Base-by-base conservation (phyloP, 30 jellyfish, hydroid and myxozoan genomes). In the Turritopsis rubra region DNA sequence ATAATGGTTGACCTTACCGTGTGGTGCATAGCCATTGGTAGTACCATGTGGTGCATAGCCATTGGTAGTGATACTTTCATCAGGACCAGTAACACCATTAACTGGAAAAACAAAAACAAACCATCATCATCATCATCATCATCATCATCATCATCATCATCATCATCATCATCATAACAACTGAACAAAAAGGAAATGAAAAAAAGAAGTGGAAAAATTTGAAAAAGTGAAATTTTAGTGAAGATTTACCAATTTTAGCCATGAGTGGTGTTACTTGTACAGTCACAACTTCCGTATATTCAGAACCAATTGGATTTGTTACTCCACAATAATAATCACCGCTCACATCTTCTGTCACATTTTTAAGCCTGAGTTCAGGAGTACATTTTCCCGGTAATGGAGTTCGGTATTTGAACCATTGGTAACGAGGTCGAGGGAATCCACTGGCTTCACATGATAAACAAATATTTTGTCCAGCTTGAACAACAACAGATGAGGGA, bases 401-500 rank as follows among this genome's bases (percentile, higher is more conserved):
- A 0, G 18, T 20, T 52, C 24, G 52, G 80, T 81, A 85, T 71
- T 87, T 87, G 72, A 78, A 53, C 98, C 98, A 91, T 73, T 91
- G 96, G 52, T 16, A 83, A 13, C 79, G 79, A n/a, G 92, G 89
- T 74, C 26, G 83, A 13, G 98, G 98, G 79, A 91, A 91, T 0
- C 98, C 96, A 41, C 82, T 84, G 53, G 96, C 98, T 26, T 71
- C 75, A 74, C 98, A 91, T 18, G 66, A 26, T 66, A 91, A 73
- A 65, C 73, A 21, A 28, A 71, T 66, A 7, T 66, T 23, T 20
- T 65, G 71, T 7, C 95, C 95, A 79, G 75, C 98, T 29, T 53
- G 81, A 1, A 65, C 87, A 22, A 87, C 75, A n/a, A 72, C 71
- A 18, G 98, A 72, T 19, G 75, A 68, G 21, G 98, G 98, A 29